A percentile compares a stretch with the other conserved stretches of the same genome.
Conservation (phyloP, 1,140 invertebrate species). For the Danaus melanippus region DNA sequence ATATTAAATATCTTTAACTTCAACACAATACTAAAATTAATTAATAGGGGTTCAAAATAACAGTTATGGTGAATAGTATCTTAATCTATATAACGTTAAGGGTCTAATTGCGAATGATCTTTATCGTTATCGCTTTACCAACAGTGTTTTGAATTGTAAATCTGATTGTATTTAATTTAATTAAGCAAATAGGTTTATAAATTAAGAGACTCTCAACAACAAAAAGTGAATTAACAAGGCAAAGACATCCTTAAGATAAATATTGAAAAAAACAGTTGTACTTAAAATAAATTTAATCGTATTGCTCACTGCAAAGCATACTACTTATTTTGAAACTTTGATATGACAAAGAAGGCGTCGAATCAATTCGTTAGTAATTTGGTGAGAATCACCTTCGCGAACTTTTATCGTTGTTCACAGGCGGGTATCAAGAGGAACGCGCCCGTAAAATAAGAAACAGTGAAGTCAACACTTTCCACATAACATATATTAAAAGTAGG, state of each 20-base stretch:
- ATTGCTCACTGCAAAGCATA: background rate
- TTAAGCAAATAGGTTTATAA: slow-evolving; percentile 2
- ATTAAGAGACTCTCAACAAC: no score
- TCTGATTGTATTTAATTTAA: slow-evolving; percentile 11
- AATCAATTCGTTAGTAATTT: slow-evolving; percentile 8
- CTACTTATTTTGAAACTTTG: background rate
- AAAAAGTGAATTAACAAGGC: no score
- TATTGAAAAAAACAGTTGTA: background rate
- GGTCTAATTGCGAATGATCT: slow-evolving; percentile 15
- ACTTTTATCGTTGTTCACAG: slow-evolving; percentile 13
- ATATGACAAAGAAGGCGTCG: background rate
- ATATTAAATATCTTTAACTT: slow-evolving; percentile 26
- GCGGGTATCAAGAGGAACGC: slow-evolving; percentile 10
- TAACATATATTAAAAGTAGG: slow-evolving; percentile 33
- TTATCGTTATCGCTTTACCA: slow-evolving; percentile 12
- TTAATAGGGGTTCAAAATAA: slow-evolving; percentile 19
- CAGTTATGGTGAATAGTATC: slow-evolving; percentile 9
- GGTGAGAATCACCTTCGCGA: slow-evolving; percentile 7
- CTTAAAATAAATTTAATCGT: slow-evolving; percentile 2
- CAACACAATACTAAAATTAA: slow-evolving; percentile 21
- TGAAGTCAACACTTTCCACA: slow-evolving; percentile 30
- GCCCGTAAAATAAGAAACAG: slow-evolving; percentile 26
- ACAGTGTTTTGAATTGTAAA: slow-evolving; percentile 8
- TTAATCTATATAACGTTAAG: slow-evolving; percentile 5
- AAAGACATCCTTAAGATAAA: background rate